Evolutionary conservation across 2,113 vertebrate genomes (phyloP).

Genomic region (Hymenochirus boettgeri): DNA sequence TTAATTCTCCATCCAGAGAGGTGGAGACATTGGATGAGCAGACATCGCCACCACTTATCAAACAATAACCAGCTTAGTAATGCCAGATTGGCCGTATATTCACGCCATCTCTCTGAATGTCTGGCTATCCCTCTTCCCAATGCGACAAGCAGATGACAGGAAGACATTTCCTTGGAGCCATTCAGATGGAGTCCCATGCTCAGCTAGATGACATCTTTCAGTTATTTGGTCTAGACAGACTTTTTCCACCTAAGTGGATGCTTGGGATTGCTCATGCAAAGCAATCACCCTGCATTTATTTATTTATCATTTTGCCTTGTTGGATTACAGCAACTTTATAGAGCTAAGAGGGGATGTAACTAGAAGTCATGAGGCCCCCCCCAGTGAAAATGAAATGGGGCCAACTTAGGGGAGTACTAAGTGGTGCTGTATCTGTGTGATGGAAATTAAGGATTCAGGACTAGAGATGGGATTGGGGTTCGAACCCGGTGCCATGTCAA

Average conservation of each 20-base stretch:
- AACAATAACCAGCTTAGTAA: constrained; percentile 22
- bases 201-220: constrained; percentile 70
- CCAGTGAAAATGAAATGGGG: too few species aligned
- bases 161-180: constrained; percentile 56
- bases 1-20: constrained; percentile 36
- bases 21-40: constrained; percentile 25
- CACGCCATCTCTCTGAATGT: constrained; percentile 20
- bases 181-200: constrained; percentile 53
- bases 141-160: constrained; percentile 53
- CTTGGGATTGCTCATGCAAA: constrained; percentile 68
- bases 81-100: not conserved
- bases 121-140: constrained; percentile 13
- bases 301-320: too few species aligned
- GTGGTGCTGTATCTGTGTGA: too few species aligned
- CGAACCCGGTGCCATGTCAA: too few species aligned
- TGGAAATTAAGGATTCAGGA: too few species aligned
- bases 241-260: constrained; percentile 60
- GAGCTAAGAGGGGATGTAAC: too few species aligned
- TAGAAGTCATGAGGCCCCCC: too few species aligned
- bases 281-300: constrained; percentile 45
- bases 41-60: constrained; percentile 38
- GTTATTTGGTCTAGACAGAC: constrained; percentile 66
- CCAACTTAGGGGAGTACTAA: too few species aligned
- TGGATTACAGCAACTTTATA: too few species aligned
- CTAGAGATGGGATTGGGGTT: too few species aligned